Evolutionary conservation across 2,797 vertebrate species (phyloP).

Genomic region (Phyllotis vaccarum): DNA sequence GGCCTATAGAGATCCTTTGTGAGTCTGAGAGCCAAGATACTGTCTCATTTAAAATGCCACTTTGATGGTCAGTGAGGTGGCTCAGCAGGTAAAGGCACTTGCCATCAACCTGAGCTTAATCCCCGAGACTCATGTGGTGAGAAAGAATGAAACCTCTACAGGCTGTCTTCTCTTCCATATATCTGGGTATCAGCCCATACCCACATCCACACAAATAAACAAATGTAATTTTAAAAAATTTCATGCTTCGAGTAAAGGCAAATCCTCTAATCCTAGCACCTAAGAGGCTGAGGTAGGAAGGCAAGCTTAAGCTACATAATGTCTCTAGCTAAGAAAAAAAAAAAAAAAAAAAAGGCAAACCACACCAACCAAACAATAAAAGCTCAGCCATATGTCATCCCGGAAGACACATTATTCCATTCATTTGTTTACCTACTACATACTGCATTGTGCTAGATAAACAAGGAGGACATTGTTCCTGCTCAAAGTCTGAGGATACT

Average conservation of each 20-base stretch:
- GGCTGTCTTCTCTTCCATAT: background rate
- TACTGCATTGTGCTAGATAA: background rate
- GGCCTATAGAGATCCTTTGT: conserved; percentile 1
- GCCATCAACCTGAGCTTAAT: background rate
- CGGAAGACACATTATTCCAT: conserved; percentile 37
- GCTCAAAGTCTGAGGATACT: background rate
- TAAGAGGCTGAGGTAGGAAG: too few relatives aligned
- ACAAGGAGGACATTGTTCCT: background rate
- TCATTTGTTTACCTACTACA: background rate
- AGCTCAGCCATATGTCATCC: background rate
- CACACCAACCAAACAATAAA: background rate
- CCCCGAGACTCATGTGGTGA: background rate
- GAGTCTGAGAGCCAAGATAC: conserved; percentile 48
- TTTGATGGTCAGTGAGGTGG: background rate
- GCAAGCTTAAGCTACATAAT: too few relatives aligned
- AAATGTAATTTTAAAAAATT: background rate
- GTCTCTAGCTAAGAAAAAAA: too few relatives aligned
- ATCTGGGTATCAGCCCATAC: background rate
- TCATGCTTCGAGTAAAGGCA: background rate
- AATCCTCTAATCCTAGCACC: background rate
- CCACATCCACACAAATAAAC: background rate
- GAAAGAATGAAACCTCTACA: background rate
- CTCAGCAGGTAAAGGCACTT: background rate
- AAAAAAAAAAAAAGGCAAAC: background rate
- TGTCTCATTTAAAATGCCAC: conserved; percentile 10